Evolutionary conservation across 2,113 vertebrate genomes (phyloP).

Genomic region (Silurus glanis): DNA sequence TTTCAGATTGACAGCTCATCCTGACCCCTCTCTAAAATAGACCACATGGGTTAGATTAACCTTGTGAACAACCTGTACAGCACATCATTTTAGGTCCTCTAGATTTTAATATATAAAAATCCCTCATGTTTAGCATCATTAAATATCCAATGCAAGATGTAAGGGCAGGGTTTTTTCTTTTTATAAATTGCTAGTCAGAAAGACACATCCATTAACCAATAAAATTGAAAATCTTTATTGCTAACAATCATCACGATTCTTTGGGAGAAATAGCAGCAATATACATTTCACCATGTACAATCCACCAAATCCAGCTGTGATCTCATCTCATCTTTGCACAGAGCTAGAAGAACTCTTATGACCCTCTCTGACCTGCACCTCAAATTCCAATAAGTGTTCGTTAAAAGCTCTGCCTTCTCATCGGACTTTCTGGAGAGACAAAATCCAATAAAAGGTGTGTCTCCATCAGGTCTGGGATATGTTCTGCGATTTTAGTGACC

Average conservation of each 20-base stretch:
- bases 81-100: background rate
- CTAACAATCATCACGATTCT: background rate
- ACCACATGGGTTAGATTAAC: background rate
- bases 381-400: constrained; percentile 35
- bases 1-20: background rate
- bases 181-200: background rate
- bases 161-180: background rate
- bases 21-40: background rate
- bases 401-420: constrained; percentile 37
- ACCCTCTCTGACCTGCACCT: background rate
- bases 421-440: constrained; percentile 11
- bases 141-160: background rate
- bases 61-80: background rate
- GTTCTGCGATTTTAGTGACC: constrained; percentile 24
- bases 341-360: background rate
- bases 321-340: background rate
- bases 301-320: background rate
- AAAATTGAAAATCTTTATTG: background rate
- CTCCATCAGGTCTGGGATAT: constrained; percentile 20
- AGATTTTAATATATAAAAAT: background rate
- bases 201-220: background rate
- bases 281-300: too few species aligned
- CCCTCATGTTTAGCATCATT: background rate
- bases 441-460: constrained; percentile 34
- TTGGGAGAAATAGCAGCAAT: background rate